A percentile compares a stretch with the other conserved stretches of the same genome.
phyloP scores from a whole-genome alignment of 2,113 vertebrate species.

The Cebus imitator region DNA sequence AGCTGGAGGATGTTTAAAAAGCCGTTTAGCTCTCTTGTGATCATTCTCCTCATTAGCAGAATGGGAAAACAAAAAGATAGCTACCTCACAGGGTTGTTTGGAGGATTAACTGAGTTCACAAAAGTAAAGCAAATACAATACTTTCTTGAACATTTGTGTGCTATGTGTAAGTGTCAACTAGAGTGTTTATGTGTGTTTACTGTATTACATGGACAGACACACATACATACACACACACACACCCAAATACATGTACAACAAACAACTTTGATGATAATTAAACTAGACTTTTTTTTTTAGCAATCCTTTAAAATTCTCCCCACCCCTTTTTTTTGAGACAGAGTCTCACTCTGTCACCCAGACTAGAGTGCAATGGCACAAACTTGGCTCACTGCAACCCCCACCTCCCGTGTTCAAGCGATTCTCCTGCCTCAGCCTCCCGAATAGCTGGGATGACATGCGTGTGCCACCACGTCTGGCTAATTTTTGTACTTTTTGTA shows the following conservation, averaged over 20 bases:
- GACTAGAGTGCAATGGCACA: too few species aligned
- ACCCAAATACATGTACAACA: neutral
- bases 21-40: neutral
- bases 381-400: too few species aligned
- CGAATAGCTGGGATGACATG: too few species aligned
- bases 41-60: neutral
- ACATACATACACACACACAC: neutral
- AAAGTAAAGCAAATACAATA: neutral
- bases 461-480: too few species aligned
- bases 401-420: accelerated
- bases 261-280: neutral
- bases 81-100: neutral
- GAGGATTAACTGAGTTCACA: neutral
- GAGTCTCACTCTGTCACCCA: too few species aligned
- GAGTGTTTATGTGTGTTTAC: neutral
- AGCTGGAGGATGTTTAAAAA: neutral
- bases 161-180: neutral
- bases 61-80: neutral
- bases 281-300: neutral
- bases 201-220: neutral
- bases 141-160: neutral
- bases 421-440: too few species aligned
- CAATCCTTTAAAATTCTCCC: neutral
- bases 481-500: too few species aligned
- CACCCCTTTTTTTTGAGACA: too few species aligned